Evolutionary conservation across 2,888 invertebrate species (phyloP).

Genomic region (Microchrysa polita): DNA sequence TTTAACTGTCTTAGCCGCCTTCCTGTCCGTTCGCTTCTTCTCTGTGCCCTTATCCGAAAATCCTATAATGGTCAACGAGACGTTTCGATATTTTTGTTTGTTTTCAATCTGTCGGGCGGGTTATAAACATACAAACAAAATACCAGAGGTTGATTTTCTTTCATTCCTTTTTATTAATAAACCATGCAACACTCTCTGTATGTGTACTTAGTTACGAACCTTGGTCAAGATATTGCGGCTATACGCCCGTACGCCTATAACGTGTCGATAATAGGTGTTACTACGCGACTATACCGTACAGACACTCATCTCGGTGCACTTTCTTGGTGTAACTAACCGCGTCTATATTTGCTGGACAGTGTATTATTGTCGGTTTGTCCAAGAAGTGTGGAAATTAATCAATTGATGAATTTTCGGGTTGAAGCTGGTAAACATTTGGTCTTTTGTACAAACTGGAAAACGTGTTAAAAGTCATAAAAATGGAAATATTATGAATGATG

Average conservation of each 20-base stretch:
- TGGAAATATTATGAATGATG: slow-evolving; percentile 48
- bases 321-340: background rate
- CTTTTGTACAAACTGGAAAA: slow-evolving; percentile 46
- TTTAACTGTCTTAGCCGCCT: background rate
- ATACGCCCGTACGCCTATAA: background rate
- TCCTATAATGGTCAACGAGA: slow-evolving; percentile 18
- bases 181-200: slow-evolving; percentile 19
- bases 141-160: slow-evolving; percentile 10
- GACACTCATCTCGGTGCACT: background rate
- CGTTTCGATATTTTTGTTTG: slow-evolving; percentile 29
- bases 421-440: slow-evolving; percentile 46
- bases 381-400: slow-evolving; percentile 46
- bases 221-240: slow-evolving; percentile 11
- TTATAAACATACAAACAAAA: slow-evolving; percentile 29
- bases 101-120: slow-evolving; percentile 35
- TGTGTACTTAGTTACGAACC: slow-evolving; percentile 15
- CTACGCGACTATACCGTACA: no score
- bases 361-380: slow-evolving; percentile 32
- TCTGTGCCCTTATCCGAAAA: slow-evolving; percentile 4
- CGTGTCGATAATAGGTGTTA: no score
- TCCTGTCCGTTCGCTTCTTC: background rate
- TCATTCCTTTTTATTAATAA: slow-evolving; percentile 26
- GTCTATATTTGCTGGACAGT: slow-evolving; percentile 30
- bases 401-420: slow-evolving; percentile 47
- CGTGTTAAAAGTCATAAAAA: slow-evolving; percentile 49